Base-by-base conservation (phyloP, 2,113 vertebrate species). In the Alethe diademata region DNA sequence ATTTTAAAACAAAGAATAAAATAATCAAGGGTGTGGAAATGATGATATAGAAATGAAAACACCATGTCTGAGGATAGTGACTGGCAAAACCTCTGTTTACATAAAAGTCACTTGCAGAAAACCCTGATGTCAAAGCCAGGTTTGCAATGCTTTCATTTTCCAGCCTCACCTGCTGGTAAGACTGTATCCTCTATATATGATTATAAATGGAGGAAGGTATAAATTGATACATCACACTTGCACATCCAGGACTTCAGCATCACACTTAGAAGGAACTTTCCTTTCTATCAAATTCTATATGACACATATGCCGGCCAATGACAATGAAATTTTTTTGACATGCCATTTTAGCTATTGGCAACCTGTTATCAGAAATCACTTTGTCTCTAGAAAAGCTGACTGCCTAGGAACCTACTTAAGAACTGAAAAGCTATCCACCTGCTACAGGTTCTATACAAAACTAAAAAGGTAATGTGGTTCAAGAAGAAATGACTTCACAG, bases 11-110 rank as follows among this genome's bases (percentile, higher is more conserved):
- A 66, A 73, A 42, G 11, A 76, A 69, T 28, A 26, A 82, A 82
- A 74, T 42, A 75, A 53, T 8, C 0, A 0, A 50, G 12, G 7
- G 12, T 33, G 18, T 22, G 16, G 1, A 6, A 35, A 75, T 2
- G 17, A 24, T 4, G 23, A 26, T 25, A 61, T 2, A 78, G 60
- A 62, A 86, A 66, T 23, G 2, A 65, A 70, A 87, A 58, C 8
- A n/a, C 2, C 4, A 3, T 6, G 9, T 33, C 11, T 42, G 29
- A 85, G n/a, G 29, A 70, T 0, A 9, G 12, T 11, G 7, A 67
- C 38, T 25, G 3, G 2, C 24, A 74, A 78, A 45, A 85, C 7
- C 11, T 45, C 23, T 19, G 29, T 74, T 76, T 57, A 56, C 6
- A 24, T 0, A 57, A 6, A 70, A 51, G 4, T 42, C 65, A 88